Base-by-base conservation (phyloP, 2,113 vertebrate species). In the Anguilla rostrata region DNA sequence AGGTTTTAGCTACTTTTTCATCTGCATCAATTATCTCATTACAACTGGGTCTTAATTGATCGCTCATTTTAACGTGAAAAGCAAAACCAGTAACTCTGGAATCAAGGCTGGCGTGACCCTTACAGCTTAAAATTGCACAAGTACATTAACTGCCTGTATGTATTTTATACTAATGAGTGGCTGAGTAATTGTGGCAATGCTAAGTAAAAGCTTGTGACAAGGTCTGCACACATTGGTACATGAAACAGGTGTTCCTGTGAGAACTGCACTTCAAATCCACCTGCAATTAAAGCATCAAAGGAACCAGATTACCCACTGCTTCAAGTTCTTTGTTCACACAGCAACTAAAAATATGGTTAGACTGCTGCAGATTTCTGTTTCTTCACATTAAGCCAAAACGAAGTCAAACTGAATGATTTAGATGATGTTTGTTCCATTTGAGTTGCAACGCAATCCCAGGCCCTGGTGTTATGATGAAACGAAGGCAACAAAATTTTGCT, bases 361-460 rank as follows among this genome's bases (percentile, higher is more conserved):
- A 60, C 14, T 20, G 56, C 11, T 60, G 53, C 63, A 71, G 63
- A n/a, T 26, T 60, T 60, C 14, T n/a, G 63, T n/a, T n/a, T 3
- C 63, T 71, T 7, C 63, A 71, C 63, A 22, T 3, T 60, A 1
- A 60, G 63, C 22, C 60, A 20, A 12, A 22, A 34, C 41, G 15
- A 78, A 78, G 78, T 75, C 56, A 60, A 79, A 0, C 40, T 82
- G 18, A 9, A 63, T 29, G 16, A 53, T 84, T 79, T 20, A 78
- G 81, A 39, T 29, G 81, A 39, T 29, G 85, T 5, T 3, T 16
- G 9, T 57, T 53, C 49, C 2, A 3, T 75, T 16, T 56, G 46
- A 29, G 7, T 34, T 43, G 39, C 1, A 6, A 78, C 84, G 86
- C 86, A 87, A 34, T 81, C 41, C 49, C 81, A 87, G 39, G 84